Conservation (phyloP, 2,888 invertebrate genomes). For the Meteorus colon region DNA sequence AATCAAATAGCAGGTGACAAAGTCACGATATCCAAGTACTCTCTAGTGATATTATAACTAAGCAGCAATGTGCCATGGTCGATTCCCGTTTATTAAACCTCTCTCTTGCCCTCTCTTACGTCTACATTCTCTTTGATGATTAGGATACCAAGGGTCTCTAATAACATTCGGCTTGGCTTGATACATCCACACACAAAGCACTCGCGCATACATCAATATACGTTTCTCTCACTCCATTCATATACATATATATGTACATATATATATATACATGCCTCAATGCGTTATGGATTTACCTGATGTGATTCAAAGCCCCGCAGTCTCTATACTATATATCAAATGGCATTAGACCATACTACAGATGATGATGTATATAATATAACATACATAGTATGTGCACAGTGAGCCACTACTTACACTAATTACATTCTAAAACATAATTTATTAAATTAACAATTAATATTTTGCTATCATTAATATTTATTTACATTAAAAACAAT, state of each 20-base stretch:
- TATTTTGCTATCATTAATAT: no score
- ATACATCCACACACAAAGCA: slow-evolving; percentile 12
- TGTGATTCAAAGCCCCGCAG: slow-evolving; percentile 11
- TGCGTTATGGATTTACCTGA: slow-evolving; percentile 24
- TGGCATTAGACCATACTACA: slow-evolving; percentile 1
- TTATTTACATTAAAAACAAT: background rate
- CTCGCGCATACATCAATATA: slow-evolving; percentile 10
- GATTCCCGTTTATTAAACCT: background rate
- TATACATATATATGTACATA: background rate
- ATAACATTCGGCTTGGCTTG: slow-evolving; percentile 48
- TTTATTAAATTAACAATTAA: no score
- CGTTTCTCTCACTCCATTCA: background rate
- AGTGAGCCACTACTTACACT: background rate
- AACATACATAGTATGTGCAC: background rate
- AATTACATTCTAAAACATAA: background rate
- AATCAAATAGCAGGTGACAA: background rate
- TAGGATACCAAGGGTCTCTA: slow-evolving; percentile 50
- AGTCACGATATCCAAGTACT: background rate
- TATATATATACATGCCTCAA: background rate
- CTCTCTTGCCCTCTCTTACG: background rate
- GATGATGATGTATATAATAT: slow-evolving; percentile 7
- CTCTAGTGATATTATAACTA: background rate
- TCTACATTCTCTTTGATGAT: slow-evolving; percentile 43
- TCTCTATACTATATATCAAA: slow-evolving; percentile 7
- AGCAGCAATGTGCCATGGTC: background rate